Percentiles rank a stretch among this genome's conserved stretches.
Evolutionary conservation across 2,797 vertebrate species (phyloP).

Genomic region (Manis javanica): DNA sequence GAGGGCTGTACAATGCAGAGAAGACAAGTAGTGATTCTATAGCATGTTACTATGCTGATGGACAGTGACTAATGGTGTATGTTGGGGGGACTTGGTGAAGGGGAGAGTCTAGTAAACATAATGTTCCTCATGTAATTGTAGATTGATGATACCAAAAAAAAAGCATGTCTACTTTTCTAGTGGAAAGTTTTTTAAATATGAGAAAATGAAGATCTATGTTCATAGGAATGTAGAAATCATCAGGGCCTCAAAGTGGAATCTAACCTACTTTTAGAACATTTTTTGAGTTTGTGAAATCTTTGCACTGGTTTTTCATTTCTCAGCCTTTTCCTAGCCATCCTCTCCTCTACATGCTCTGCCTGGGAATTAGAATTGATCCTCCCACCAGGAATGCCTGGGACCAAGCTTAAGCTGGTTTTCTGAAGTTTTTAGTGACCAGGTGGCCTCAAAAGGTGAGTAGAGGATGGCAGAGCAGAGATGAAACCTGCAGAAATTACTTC

Average conservation of each 20-base stretch:
- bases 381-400: background rate
- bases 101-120: no score
- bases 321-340: background rate
- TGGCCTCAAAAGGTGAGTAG: background rate
- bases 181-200: background rate
- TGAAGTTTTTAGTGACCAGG: background rate
- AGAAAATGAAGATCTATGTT: conserved; percentile 24
- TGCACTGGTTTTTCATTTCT: background rate
- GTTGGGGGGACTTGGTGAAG: no score
- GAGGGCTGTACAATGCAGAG: no score
- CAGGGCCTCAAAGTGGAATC: background rate
- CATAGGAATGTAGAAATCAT: background rate
- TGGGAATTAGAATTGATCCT: background rate
- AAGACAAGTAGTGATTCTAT: no score
- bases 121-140: no score
- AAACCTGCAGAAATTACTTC: background rate
- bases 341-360: background rate
- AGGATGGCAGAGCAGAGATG: background rate
- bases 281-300: background rate
- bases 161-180: background rate
- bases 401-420: background rate
- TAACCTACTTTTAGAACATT: conserved; percentile 1
- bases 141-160: no score
- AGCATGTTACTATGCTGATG: no score
- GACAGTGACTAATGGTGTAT: no score